These are phyloP conservation scores for Xerus rutilus DNA, from an alignment of 2,797 vertebrate genomes.

Conservation along the genomic window DNA sequence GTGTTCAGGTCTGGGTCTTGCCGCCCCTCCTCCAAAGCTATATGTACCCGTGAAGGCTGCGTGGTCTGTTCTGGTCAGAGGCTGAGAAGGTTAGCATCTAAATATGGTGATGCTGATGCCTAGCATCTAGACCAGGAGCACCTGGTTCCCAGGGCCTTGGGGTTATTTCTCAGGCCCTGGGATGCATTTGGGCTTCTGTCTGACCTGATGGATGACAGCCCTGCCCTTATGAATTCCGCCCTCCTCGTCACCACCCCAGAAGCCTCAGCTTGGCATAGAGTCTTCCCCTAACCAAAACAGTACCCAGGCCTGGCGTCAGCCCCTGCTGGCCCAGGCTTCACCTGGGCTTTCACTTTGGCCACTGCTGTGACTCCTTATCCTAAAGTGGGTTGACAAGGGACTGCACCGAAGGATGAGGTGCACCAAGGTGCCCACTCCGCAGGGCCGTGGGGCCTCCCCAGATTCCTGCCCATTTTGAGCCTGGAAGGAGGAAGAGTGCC, in stretches of 20 bases:
- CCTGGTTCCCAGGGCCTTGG: accelerated
- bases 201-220: background rate
- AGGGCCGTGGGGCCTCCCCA: background rate
- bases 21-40: background rate
- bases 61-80: background rate
- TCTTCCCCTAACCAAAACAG: background rate
- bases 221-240: background rate
- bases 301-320: background rate
- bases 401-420: accelerated
- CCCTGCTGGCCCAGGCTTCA: background rate
- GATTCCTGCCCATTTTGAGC: background rate
- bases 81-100: background rate
- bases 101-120: background rate
- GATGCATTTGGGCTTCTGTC: background rate
- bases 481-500: background rate
- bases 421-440: too few species aligned
- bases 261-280: background rate
- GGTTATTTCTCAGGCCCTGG: accelerated
- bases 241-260: background rate
- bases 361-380: background rate
- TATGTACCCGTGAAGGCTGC: accelerated
- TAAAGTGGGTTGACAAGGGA: background rate
- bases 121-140: background rate
- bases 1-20: background rate
- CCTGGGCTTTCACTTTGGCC: background rate